Percentiles rank a stretch among this genome's conserved stretches.
These are phyloP conservation scores for Rissa tridactyla DNA, from an alignment of 2,113 vertebrate species.

Conservation along the genomic window DNA sequence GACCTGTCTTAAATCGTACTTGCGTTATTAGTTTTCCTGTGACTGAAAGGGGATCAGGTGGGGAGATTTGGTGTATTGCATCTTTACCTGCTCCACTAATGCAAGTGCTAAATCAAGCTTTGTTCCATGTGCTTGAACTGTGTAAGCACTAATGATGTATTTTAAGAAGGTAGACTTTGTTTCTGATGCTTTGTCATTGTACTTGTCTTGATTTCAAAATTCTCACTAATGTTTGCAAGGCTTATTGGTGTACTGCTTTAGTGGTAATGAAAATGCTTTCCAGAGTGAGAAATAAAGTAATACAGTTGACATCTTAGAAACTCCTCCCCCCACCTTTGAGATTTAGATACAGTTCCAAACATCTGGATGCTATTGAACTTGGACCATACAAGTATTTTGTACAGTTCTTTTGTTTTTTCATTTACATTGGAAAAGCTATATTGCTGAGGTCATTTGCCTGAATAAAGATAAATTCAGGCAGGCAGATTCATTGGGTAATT, in stretches of 20 bases:
- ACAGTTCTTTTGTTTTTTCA: background rate
- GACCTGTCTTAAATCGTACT: no score
- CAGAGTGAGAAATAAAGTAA: background rate
- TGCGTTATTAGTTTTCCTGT: background rate
- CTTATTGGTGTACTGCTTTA: background rate
- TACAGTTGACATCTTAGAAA: background rate
- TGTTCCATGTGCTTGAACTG: background rate
- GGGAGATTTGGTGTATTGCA: background rate
- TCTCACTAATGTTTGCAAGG: background rate
- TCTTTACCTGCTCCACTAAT: background rate
- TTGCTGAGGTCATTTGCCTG: background rate
- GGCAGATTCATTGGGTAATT: background rate
- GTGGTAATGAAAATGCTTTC: background rate
- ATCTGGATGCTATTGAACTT: background rate
- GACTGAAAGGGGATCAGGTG: background rate
- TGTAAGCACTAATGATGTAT: background rate
- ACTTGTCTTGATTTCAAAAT: background rate
- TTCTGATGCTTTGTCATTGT: background rate
- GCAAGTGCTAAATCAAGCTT: background rate
- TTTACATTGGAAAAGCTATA: background rate
- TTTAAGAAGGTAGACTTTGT: background rate
- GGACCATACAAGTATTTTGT: background rate
- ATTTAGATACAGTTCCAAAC: background rate
- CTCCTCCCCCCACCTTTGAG: background rate
- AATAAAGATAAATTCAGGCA: background rate